These are phyloP conservation scores for Hoplias malabaricus DNA, from an alignment of 2,113 vertebrate genomes.

Conservation along the genomic window DNA sequence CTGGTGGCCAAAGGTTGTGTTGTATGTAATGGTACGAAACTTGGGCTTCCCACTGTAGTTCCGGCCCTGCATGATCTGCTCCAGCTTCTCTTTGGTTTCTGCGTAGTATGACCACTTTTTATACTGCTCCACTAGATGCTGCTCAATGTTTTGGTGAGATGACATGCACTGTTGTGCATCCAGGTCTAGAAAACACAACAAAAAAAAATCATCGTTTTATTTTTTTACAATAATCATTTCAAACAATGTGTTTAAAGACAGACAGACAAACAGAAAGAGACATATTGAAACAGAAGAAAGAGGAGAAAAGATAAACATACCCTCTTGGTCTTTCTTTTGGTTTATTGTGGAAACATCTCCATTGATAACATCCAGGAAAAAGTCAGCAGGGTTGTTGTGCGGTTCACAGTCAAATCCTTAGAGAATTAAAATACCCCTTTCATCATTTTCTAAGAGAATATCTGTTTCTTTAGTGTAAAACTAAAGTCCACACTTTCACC, in stretches of 20 bases:
- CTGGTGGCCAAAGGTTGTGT: slow-evolving; percentile 85
- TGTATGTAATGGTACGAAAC: slow-evolving; percentile 77
- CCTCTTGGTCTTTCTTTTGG: slow-evolving; percentile 54
- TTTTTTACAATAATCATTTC: not conserved
- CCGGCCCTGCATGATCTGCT: slow-evolving; percentile 56
- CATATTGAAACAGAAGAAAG: not conserved
- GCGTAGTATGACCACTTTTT: slow-evolving; percentile 63
- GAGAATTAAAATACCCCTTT: too few species aligned
- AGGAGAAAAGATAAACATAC: slow-evolving; percentile 47
- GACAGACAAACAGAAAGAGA: not conserved
- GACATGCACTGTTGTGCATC: slow-evolving; percentile 28
- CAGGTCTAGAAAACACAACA: slow-evolving; percentile 4
- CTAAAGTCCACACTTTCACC: too few species aligned
- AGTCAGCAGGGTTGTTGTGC: slow-evolving; percentile 94
- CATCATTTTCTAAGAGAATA: too few species aligned
- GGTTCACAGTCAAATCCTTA: slow-evolving; percentile 87
- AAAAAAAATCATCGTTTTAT: not conserved
- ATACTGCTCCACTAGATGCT: slow-evolving; percentile 80
- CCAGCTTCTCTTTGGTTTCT: slow-evolving; percentile 74
- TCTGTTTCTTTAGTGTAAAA: too few species aligned
- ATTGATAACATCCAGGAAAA: slow-evolving; percentile 93
- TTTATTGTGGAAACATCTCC: slow-evolving; percentile 79
- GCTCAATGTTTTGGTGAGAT: slow-evolving; percentile 68
- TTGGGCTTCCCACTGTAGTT: not conserved
- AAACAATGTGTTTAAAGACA: not conserved